Conservation (phyloP, 2,888 invertebrate genomes). For the Clitarchus hookeri region DNA sequence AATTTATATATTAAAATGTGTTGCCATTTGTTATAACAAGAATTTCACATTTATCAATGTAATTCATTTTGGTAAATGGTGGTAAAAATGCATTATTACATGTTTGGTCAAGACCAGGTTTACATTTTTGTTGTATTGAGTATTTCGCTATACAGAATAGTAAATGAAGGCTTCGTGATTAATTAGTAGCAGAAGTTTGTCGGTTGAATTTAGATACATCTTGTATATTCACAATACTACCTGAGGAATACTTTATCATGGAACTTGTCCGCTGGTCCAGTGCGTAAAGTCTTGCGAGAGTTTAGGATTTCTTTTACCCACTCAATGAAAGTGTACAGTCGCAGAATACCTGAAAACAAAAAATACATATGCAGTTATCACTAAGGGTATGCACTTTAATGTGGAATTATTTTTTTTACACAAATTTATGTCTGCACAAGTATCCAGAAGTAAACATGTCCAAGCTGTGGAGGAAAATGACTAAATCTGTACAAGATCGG, state of each 20-base stretch:
- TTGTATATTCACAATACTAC: conserved; percentile 49
- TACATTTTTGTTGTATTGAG: no score
- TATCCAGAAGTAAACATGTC: no score
- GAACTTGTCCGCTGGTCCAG: conserved; percentile 68
- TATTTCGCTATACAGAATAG: neutral
- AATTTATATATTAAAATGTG: no score
- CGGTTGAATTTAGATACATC: no score
- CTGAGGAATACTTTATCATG: conserved; percentile 84
- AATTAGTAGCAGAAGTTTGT: no score
- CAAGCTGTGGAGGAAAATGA: no score
- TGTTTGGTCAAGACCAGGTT: neutral
- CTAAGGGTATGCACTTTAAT: neutral
- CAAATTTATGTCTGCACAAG: no score
- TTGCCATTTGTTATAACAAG: no score
- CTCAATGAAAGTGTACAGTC: conserved; percentile 92
- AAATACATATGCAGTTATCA: neutral
- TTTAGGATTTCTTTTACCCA: conserved; percentile 91
- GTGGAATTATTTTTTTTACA: no score
- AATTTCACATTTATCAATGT: no score
- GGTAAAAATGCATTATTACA: neutral
- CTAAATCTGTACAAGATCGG: no score
- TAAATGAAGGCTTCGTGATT: neutral
- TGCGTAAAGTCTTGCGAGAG: conserved; percentile 59
- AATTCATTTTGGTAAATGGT: no score
- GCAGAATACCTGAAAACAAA: conserved; percentile 71